A percentile compares a stretch with the other conserved stretches of the same genome.
Evolutionary conservation across 64 coral and sea anemone genomes (phyloP).

Genomic region (Montipora cactus): DNA sequence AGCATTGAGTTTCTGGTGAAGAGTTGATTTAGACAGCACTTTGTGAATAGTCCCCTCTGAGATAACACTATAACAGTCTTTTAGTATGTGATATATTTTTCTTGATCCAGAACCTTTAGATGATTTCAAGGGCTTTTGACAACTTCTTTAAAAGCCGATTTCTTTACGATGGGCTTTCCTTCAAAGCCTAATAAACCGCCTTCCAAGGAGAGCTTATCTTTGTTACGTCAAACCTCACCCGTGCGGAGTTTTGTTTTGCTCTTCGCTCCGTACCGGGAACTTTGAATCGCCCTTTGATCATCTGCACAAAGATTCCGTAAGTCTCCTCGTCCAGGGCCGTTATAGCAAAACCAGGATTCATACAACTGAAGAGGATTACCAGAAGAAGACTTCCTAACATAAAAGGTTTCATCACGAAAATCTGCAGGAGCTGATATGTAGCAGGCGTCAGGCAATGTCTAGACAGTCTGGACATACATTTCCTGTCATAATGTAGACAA

Average conservation of each 20-base stretch:
- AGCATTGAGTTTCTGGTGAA: too few species aligned
- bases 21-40: too few species aligned
- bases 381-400: background rate
- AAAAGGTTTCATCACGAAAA: background rate
- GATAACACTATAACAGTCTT: slow-evolving; percentile 25
- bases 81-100: slow-evolving; percentile 60
- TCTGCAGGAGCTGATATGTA: too few species aligned
- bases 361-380: background rate
- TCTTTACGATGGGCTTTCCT: slow-evolving; percentile 32
- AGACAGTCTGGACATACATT: too few species aligned
- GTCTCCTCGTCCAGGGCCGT: slow-evolving; percentile 48
- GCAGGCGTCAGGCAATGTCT: too few species aligned
- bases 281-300: slow-evolving; percentile 61
- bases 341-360: slow-evolving; percentile 6
- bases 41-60: too few species aligned
- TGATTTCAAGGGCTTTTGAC: background rate
- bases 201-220: slow-evolving; percentile 24
- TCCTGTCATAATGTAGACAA: too few species aligned
- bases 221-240: slow-evolving; percentile 59
- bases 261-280: background rate
- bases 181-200: background rate
- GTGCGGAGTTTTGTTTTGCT: slow-evolving; percentile 31
- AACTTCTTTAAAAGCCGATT: slow-evolving; percentile 2
- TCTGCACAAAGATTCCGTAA: slow-evolving; percentile 33
- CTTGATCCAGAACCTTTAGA: slow-evolving; percentile 66